These are phyloP conservation scores for Sardina pilchardus DNA, from an alignment of 2,113 vertebrate species.

Conservation along the genomic window DNA sequence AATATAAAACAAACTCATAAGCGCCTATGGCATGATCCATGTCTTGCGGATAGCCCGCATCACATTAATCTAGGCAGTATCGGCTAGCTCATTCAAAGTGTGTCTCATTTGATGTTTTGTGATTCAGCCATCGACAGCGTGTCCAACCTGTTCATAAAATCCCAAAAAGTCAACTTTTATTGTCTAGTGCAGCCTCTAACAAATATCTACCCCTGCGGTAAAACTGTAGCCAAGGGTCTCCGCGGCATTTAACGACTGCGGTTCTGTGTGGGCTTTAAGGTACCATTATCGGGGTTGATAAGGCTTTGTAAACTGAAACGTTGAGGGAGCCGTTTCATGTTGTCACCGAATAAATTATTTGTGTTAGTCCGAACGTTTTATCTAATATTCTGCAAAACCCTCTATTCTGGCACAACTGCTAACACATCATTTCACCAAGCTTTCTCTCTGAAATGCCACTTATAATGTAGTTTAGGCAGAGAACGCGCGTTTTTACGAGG, in stretches of 20 bases:
- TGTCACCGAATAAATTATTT: not conserved
- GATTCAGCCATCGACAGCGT: not conserved
- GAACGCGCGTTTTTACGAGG: not conserved
- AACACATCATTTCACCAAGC: not conserved
- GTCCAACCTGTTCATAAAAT: not conserved
- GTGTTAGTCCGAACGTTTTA: not conserved
- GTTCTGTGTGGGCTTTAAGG: not conserved
- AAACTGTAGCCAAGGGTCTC: not conserved
- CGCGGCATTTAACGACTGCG: conserved; percentile 14
- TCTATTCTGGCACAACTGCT: not conserved
- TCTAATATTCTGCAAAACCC: not conserved
- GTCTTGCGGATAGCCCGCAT: conserved; percentile 4
- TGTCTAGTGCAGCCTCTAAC: not conserved
- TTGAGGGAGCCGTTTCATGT: not conserved
- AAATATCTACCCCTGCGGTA: not conserved
- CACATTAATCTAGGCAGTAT: not conserved
- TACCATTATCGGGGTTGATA: not conserved
- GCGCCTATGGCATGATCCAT: not conserved
- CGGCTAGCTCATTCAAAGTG: not conserved
- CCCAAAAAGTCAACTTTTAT: conserved; percentile 8
- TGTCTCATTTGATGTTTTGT: not conserved
- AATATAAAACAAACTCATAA: not conserved
- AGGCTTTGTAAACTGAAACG: not conserved
- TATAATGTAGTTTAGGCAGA: not conserved
- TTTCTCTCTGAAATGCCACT: not conserved